Percentiles rank a stretch among this genome's conserved stretches.
phyloP scores from a whole-genome alignment of 2,113 vertebrate species.

The Centropristis striata region DNA sequence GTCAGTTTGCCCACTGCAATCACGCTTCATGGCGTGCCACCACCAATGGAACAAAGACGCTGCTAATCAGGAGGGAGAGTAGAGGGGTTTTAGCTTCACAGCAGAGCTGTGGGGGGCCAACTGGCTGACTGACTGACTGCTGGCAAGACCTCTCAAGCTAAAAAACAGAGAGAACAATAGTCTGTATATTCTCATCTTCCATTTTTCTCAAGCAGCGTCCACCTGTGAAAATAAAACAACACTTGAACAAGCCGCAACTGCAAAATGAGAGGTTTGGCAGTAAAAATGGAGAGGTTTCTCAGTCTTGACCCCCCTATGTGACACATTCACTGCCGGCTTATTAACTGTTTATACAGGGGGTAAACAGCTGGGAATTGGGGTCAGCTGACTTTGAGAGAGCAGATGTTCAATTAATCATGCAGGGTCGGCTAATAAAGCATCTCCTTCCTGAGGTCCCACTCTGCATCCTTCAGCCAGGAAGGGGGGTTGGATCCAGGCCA shows the following conservation, averaged over 20 bases:
- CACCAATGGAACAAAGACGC: slow-evolving; percentile 74
- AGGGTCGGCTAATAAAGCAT: slow-evolving; percentile 77
- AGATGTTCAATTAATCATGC: slow-evolving; percentile 85
- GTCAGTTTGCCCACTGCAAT: slow-evolving; percentile 78
- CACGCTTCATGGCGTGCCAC: slow-evolving; percentile 67
- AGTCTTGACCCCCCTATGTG: slow-evolving; percentile 59
- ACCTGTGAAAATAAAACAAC: slow-evolving; percentile 44
- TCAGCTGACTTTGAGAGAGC: slow-evolving; percentile 74
- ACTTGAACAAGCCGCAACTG: slow-evolving; percentile 5
- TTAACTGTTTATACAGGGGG: slow-evolving; percentile 76
- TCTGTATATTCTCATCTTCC: slow-evolving; percentile 18
- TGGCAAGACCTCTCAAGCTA: slow-evolving; percentile 44
- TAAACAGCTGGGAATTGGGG: slow-evolving; percentile 81
- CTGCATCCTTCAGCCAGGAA: slow-evolving; percentile 63
- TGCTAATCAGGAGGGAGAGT: slow-evolving; percentile 71
- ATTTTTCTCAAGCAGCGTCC: slow-evolving; percentile 43
- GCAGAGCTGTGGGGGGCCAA: slow-evolving; percentile 47
- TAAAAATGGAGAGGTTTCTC: slow-evolving; percentile 24
- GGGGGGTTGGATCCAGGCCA: slow-evolving; percentile 66
- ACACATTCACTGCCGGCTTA: slow-evolving; percentile 64
- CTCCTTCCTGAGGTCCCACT: slow-evolving; percentile 72
- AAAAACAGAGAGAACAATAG: slow-evolving; percentile 47
- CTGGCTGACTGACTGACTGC: slow-evolving; percentile 41
- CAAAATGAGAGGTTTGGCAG: slow-evolving; percentile 9
- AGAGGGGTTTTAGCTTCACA: slow-evolving; percentile 64